phyloP scores from a whole-genome alignment of 2,888 invertebrate species.

The Phortica okadai region DNA sequence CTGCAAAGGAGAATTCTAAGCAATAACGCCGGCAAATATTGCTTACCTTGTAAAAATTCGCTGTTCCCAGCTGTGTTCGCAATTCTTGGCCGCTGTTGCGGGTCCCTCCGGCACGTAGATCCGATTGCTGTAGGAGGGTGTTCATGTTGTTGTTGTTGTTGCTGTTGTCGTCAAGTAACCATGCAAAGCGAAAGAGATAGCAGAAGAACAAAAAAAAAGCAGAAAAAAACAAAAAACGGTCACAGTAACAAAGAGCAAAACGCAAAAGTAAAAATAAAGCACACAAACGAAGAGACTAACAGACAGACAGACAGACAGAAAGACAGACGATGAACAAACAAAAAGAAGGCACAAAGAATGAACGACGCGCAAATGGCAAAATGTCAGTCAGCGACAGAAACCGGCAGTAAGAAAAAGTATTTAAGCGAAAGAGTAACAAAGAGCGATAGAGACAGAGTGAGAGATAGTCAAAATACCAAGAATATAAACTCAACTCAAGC shows the following conservation, averaged over 20 bases:
- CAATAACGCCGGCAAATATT: no score
- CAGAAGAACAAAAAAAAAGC: neutral
- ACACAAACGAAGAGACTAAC: neutral
- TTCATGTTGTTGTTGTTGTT: no score
- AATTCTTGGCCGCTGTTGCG: no score
- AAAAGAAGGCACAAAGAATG: neutral
- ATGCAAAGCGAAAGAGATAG: neutral
- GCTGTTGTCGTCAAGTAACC: no score
- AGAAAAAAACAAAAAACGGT: neutral
- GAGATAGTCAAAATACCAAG: no score
- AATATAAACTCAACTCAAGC: no score
- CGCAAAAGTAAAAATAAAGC: neutral
- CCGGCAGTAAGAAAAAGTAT: neutral
- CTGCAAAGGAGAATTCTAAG: no score
- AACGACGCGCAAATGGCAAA: neutral
- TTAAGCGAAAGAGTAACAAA: neutral
- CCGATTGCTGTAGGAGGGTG: no score
- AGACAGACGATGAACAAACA: constrained; percentile 5
- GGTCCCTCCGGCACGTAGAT: no score
- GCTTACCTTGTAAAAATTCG: no score
- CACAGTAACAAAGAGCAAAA: neutral
- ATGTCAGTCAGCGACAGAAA: neutral
- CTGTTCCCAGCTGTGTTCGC: no score
- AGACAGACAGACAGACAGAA: neutral
- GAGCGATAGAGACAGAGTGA: neutral